These are phyloP conservation scores for Seriola quinqueradiata DNA, from an alignment of 2,113 vertebrate genomes.

Conservation along the genomic window DNA sequence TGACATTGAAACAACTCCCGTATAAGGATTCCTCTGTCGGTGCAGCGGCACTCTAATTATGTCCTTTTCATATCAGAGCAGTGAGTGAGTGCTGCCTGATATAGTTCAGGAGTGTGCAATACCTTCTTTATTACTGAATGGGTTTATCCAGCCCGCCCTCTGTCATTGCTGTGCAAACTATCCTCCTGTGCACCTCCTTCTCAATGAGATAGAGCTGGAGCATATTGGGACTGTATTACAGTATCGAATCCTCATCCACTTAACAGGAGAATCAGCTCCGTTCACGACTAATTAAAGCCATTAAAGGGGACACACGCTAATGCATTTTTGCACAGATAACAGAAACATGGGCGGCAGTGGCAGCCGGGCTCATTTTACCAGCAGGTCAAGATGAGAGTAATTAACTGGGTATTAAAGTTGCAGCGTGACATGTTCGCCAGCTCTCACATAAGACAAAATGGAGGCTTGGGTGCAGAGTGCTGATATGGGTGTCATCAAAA, in stretches of 20 bases:
- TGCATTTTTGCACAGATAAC: constrained; percentile 75
- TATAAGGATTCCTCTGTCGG: constrained; percentile 52
- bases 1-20: constrained; percentile 60
- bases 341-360: constrained; percentile 55
- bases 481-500: constrained; percentile 54
- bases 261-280: constrained; percentile 72
- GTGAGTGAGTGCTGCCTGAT: constrained; percentile 42
- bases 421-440: constrained; percentile 42
- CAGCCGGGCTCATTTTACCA: constrained; percentile 63
- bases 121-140: constrained; percentile 49
- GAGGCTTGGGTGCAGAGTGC: constrained; percentile 31
- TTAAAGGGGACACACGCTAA: constrained; percentile 75
- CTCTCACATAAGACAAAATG: constrained; percentile 49
- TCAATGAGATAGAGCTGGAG: constrained; percentile 51
- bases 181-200: constrained; percentile 41
- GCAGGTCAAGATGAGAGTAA: constrained; percentile 80
- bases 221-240: constrained; percentile 66
- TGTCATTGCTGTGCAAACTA: constrained; percentile 24
- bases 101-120: constrained; percentile 30
- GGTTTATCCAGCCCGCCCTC: constrained; percentile 27
- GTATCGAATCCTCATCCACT: constrained; percentile 74
- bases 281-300: constrained; percentile 83
- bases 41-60: constrained; percentile 61
- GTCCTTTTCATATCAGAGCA: constrained; percentile 45
- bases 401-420: constrained; percentile 75